A percentile compares a stretch with the other conserved stretches of the same genome.
Conservation (phyloP, 2,888 invertebrate genomes). For the Alviniconcha strummeri region DNA sequence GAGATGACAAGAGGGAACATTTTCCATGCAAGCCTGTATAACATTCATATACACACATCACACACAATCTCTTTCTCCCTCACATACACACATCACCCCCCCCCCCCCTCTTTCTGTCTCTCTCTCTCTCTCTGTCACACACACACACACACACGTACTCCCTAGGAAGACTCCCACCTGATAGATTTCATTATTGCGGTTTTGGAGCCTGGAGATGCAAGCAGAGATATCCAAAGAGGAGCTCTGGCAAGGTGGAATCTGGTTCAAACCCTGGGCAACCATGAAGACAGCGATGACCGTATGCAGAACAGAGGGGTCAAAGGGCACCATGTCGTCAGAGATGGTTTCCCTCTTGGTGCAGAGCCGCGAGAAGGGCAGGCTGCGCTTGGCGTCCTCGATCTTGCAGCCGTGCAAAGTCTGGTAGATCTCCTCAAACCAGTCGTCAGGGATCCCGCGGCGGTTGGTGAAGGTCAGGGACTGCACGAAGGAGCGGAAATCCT, state of each 20-base stretch:
- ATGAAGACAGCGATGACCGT: slow-evolving; percentile 70
- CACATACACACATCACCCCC: too few relatives aligned
- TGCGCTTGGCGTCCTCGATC: slow-evolving; percentile 8
- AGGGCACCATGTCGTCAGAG: slow-evolving; percentile 55
- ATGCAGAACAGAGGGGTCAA: slow-evolving; percentile 69
- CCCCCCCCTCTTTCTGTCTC: too few relatives aligned
- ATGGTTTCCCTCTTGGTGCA: slow-evolving; percentile 66
- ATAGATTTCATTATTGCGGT: slow-evolving; percentile 24
- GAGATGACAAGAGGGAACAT: too few relatives aligned
- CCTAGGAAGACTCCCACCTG: not conserved
- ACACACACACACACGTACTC: not conserved
- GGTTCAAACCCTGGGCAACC: slow-evolving; percentile 69
- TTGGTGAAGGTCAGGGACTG: slow-evolving; percentile 63
- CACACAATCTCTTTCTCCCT: too few relatives aligned
- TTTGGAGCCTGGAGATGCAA: slow-evolving; percentile 44
- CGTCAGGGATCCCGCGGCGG: slow-evolving; percentile 69
- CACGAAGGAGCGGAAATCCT: slow-evolving; percentile 65
- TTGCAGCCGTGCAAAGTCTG: slow-evolving; percentile 25
- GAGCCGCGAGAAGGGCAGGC: slow-evolving; percentile 51
- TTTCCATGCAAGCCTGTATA: too few relatives aligned
- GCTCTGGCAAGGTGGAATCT: slow-evolving; percentile 56
- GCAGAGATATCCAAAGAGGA: slow-evolving; percentile 52
- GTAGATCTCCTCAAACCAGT: slow-evolving; percentile 73
- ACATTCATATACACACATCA: too few relatives aligned
- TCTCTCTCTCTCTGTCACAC: not conserved